Evolutionary conservation across 1,140 invertebrate genomes (phyloP).

Genomic region (Heliconius melpomene): DNA sequence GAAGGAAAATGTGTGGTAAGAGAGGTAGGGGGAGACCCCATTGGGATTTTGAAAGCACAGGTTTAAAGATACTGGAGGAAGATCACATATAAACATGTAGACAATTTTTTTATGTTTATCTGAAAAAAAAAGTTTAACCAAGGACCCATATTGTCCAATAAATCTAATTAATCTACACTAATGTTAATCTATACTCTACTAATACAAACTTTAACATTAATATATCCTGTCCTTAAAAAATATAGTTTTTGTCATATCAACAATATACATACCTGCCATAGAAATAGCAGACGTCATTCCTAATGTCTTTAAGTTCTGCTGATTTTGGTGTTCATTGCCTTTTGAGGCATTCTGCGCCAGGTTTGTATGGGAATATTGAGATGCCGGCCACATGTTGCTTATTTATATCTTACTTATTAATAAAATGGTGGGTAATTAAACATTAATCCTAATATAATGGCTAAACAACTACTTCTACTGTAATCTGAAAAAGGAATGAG

Average conservation of each 20-base stretch:
- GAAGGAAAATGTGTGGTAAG: too few relatives aligned
- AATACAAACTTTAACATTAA: too few relatives aligned
- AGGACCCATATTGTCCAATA: too few relatives aligned
- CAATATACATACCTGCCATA: conserved; percentile 82
- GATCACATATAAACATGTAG: too few relatives aligned
- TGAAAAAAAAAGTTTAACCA: too few relatives aligned
- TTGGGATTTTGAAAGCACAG: too few relatives aligned
- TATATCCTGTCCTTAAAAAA: too few relatives aligned
- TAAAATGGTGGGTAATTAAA: conserved; percentile 38
- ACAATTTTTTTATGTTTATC: too few relatives aligned
- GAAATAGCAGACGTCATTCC: conserved; percentile 98
- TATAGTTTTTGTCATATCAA: background rate
- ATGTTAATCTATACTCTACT: too few relatives aligned
- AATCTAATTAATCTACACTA: too few relatives aligned
- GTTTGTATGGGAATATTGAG: conserved; percentile 75
- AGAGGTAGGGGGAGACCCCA: too few relatives aligned
- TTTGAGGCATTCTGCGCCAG: conserved; percentile 52
- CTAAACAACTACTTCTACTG: background rate
- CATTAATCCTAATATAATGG: background rate
- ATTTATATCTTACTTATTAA: conserved; percentile 25
- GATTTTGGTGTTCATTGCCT: conserved; percentile 72
- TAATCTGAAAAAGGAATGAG: conserved; percentile 5
- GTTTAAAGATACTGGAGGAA: too few relatives aligned
- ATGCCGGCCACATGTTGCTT: conserved; percentile 75
- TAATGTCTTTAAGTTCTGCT: conserved; percentile 78